A percentile compares a stretch with the other conserved stretches of the same genome.
Evolutionary conservation across 2,113 vertebrate species (phyloP).

Genomic region (Panthera tigris): DNA sequence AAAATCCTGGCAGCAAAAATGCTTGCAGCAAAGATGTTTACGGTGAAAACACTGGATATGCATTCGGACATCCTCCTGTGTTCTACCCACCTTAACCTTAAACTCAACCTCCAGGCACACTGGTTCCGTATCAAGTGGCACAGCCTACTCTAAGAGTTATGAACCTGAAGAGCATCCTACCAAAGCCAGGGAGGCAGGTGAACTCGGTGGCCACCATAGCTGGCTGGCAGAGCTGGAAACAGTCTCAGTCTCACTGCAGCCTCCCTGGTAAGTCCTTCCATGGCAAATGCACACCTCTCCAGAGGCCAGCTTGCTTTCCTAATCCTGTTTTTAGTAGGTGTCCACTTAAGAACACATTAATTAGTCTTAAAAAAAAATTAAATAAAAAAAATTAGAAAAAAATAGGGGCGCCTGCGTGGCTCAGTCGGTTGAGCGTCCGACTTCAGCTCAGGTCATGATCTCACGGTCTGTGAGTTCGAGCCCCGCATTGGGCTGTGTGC

Average conservation of each 20-base stretch:
- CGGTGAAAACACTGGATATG: background rate
- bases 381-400: no score
- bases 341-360: background rate
- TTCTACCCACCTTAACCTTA: background rate
- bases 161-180: background rate
- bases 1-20: background rate
- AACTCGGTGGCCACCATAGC: background rate
- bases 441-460: no score
- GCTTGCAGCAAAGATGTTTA: background rate
- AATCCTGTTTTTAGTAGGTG: background rate
- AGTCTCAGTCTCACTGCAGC: background rate
- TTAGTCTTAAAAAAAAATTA: background rate
- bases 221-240: background rate
- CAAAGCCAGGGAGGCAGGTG: background rate
- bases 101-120: background rate
- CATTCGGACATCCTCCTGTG: background rate
- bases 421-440: no score
- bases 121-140: background rate
- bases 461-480: no score
- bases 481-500: no score
- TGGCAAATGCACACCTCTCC: background rate
- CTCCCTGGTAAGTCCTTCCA: background rate
- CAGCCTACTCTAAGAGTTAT: background rate
- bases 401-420: no score
- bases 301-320: background rate